A percentile compares a stretch with the other conserved stretches of the same genome.
Conservation (phyloP, 2,888 invertebrate species). For the Girardia tigrina region DNA sequence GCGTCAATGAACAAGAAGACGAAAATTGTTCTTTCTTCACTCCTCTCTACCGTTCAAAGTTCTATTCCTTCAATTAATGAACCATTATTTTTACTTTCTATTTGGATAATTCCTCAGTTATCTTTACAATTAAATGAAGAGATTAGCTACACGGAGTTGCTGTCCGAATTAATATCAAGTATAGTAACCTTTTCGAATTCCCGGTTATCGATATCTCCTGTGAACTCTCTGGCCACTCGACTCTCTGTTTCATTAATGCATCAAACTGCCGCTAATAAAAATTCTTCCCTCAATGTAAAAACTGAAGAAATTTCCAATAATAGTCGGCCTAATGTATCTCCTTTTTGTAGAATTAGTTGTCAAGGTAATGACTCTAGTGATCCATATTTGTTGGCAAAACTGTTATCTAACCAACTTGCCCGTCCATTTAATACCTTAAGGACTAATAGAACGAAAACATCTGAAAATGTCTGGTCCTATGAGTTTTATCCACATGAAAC, state of each 20-base stretch:
- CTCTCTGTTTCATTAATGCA: background rate
- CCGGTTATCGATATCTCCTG: background rate
- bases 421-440: background rate
- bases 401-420: background rate
- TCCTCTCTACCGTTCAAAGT: background rate
- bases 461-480: slow-evolving; percentile 63
- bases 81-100: background rate
- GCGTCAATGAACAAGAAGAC: background rate
- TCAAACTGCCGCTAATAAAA: background rate
- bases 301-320: background rate
- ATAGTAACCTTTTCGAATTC: background rate
- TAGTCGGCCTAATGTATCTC: background rate
- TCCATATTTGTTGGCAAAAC: background rate
- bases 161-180: background rate
- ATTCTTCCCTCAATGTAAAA: background rate
- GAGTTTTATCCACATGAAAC: slow-evolving; percentile 76
- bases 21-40: background rate
- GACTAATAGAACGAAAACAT: background rate
- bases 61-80: background rate
- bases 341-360: background rate
- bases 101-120: background rate
- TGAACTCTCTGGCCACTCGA: background rate
- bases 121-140: background rate
- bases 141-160: background rate
- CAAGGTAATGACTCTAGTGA: slow-evolving; percentile 7